Percentiles rank a stretch among this genome's conserved stretches.
phyloP scores from a whole-genome alignment of 2,797 vertebrate species.

The Tokudaia tokunoshimensis region DNA sequence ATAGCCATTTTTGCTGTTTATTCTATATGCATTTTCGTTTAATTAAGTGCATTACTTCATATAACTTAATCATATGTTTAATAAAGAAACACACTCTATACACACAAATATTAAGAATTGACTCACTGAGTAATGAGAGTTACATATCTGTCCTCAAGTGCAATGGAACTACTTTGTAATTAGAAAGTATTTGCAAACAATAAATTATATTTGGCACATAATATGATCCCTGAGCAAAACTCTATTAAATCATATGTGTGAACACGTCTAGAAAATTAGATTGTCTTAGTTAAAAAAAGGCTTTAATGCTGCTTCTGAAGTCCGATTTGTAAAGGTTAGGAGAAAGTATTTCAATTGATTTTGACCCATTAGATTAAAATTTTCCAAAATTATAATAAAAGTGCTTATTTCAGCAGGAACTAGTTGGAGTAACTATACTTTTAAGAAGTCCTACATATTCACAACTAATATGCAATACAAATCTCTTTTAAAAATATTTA shows the following conservation, averaged over 20 bases:
- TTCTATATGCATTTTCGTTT: background rate
- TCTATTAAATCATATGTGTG: conserved; percentile 28
- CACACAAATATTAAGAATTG: conserved; percentile 46
- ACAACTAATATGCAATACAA: background rate
- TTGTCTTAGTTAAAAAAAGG: conserved; percentile 66
- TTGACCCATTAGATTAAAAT: background rate
- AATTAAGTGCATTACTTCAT: background rate
- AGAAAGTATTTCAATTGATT: conserved; percentile 52
- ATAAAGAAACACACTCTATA: background rate
- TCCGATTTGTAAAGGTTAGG: conserved; percentile 33
- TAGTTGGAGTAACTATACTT: background rate
- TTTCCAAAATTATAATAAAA: conserved; percentile 47
- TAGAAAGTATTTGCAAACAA: conserved; percentile 58
- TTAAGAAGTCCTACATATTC: background rate
- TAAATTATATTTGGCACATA: background rate
- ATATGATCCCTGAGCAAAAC: background rate
- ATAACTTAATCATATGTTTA: background rate
- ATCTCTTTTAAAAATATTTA: background rate
- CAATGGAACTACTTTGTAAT: conserved; percentile 29
- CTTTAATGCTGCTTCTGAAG: conserved; percentile 26
- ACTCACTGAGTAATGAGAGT: background rate
- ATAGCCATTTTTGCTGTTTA: background rate
- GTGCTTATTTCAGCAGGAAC: background rate
- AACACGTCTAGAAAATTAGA: conserved; percentile 61
- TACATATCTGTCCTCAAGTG: background rate